Conservation (phyloP, 1,140 invertebrate genomes). For the Trissolcus basalis region DNA sequence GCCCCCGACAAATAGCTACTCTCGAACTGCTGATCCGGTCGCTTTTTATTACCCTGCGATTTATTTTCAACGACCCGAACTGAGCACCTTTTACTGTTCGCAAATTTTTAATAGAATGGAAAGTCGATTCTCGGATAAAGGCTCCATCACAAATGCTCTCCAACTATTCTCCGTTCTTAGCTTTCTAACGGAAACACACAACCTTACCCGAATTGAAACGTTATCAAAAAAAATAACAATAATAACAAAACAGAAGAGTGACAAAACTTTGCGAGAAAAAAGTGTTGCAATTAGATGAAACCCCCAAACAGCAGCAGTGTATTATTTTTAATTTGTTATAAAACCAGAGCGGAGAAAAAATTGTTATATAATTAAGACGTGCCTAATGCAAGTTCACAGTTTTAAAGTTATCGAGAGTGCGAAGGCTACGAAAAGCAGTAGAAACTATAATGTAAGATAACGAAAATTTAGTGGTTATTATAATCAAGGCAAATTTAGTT, state of each 20-base stretch:
- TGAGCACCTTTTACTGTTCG: constrained; percentile 23
- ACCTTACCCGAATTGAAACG: too few relatives aligned
- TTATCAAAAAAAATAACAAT: too few relatives aligned
- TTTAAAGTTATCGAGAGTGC: constrained; percentile 14
- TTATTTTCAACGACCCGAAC: constrained; percentile 29
- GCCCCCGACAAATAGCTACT: constrained; percentile 32
- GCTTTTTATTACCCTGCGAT: constrained; percentile 41
- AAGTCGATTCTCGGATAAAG: constrained; percentile 19
- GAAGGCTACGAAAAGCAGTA: constrained; percentile 37
- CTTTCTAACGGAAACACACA: not conserved
- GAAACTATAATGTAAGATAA: constrained; percentile 48
- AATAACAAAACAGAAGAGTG: too few relatives aligned
- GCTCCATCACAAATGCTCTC: constrained; percentile 13
- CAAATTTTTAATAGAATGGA: constrained; percentile 37
- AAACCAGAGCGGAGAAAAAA: too few relatives aligned
- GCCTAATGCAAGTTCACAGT: constrained; percentile 40
- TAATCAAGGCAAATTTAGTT: constrained; percentile 45
- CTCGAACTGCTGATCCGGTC: constrained; percentile 36
- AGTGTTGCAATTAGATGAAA: too few relatives aligned
- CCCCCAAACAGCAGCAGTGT: too few relatives aligned
- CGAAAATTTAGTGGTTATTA: constrained; percentile 50
- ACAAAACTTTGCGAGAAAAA: too few relatives aligned
- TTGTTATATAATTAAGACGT: constrained; percentile 35
- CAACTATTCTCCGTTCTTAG: constrained; percentile 4
- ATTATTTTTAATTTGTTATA: too few relatives aligned